These are phyloP conservation scores for Myoxocephalus aenaeus DNA, from an alignment of 2,797 vertebrate genomes.

Conservation along the genomic window DNA sequence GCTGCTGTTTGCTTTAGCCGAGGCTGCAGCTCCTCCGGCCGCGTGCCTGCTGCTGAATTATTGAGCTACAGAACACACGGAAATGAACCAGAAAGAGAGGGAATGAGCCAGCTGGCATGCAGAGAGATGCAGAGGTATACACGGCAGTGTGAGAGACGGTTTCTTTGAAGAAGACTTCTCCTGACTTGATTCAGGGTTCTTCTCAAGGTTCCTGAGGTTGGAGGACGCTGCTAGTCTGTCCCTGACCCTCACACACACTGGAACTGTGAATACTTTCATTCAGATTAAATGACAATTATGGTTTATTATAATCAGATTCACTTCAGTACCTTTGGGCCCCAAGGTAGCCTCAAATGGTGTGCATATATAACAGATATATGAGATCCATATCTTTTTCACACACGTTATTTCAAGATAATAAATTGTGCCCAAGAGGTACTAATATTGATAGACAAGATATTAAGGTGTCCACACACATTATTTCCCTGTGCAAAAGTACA, in stretches of 20 bases:
- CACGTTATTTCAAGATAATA: too few relatives aligned
- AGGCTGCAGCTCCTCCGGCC: conserved; percentile 32
- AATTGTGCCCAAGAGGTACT: background rate
- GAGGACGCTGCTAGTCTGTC: background rate
- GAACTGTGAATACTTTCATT: background rate
- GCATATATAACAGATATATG: too few relatives aligned
- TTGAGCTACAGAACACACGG: conserved; percentile 35
- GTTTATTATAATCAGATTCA: background rate
- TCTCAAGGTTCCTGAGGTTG: background rate
- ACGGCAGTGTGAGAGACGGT: conserved; percentile 9
- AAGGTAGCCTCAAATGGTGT: too few relatives aligned
- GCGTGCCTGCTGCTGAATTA: conserved; percentile 42
- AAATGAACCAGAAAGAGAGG: background rate
- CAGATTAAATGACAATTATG: background rate
- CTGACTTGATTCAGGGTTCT: background rate
- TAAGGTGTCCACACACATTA: background rate
- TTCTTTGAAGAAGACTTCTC: background rate
- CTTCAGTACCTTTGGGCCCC: background rate
- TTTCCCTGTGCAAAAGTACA: background rate
- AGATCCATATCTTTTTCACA: too few relatives aligned
- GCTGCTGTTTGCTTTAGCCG: conserved; percentile 38
- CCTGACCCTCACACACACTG: background rate
- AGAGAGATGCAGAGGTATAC: background rate
- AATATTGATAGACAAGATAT: background rate
- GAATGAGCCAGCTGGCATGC: conserved; percentile 4